These are phyloP conservation scores for Phylloscopus whistleri DNA, from an alignment of 2,113 vertebrate genomes.

Conservation along the genomic window DNA sequence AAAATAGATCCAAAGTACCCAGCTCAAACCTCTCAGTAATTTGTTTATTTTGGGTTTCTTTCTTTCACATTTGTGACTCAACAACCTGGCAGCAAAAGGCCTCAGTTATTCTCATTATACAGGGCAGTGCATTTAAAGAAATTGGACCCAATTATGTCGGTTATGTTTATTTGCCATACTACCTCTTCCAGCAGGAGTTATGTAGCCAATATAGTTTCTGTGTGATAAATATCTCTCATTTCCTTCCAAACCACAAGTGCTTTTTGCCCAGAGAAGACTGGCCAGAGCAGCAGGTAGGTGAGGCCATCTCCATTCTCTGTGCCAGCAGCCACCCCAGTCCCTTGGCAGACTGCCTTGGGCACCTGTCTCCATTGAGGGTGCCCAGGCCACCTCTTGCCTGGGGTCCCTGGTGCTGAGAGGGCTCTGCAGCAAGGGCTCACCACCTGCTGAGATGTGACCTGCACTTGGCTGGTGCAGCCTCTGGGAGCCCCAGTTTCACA, in stretches of 20 bases:
- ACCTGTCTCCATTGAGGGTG: accelerated
- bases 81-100: neutral
- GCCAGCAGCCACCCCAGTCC: neutral
- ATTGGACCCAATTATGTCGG: neutral
- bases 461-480: neutral
- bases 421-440: neutral
- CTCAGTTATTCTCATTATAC: neutral
- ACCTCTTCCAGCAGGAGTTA: neutral
- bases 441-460: neutral
- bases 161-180: neutral
- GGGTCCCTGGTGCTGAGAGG: neutral
- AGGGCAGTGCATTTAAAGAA: neutral
- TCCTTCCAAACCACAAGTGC: neutral
- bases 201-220: neutral
- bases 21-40: neutral
- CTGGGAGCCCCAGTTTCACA: neutral
- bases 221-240: neutral
- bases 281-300: neutral
- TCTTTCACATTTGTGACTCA: constrained; percentile 8
- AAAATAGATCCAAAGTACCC: neutral
- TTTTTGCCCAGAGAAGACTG: neutral
- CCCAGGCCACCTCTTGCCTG: neutral
- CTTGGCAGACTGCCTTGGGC: neutral
- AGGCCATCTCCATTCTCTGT: neutral
- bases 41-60: constrained; percentile 5